Base-by-base conservation (phyloP, 2,888 invertebrate genomes). In the Chalcosyrphus nemorum region DNA sequence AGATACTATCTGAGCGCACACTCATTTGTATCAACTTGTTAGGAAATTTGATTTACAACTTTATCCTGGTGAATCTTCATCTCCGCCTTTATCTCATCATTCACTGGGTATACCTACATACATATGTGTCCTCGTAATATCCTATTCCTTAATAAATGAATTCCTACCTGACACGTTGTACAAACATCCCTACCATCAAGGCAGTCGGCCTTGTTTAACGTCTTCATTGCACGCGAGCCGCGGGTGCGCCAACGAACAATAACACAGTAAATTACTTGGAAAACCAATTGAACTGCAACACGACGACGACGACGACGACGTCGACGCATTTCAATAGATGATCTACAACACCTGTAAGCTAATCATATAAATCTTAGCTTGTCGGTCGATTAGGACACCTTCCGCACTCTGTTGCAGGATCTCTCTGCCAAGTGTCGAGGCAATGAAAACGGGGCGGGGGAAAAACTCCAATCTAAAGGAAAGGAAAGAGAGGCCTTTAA, bases 291-390 rank as follows among this genome's bases (percentile, higher is more conserved):
- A 56, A 70, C 43, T n/a, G 41, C 56, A 65, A 72, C 45, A 74
- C 17, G 38, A 57, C 68, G n/a, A n/a, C 68, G 56, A 75, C 54
- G 57, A 43, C 47, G 7, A 63, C 13, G 52, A 71, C 43, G 71
- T 50, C 65, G 54, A 61, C 45, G 54, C 68, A 68, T 54, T 56
- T 75, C 76, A 68, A 57, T 57, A 56, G 63, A 63, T 75, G 63
- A 81, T 76, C 63, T 70, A 81, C 68, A 76, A 63, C 76, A 81
- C 81, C 81, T 76, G 76, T 76, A 76, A 81, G 81, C 76, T 50
- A 75, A 81, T 70, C 68, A 21, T 57, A 76, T 81, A 81, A 81
- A 81, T 76, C 76, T 76, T 68, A 38, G 13, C 35, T 21, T 13
- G 75, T 29, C 68, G 47, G 45, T 68, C 54, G 54, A 52, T 61